These are phyloP conservation scores for Setipinna tenuifilis DNA, from an alignment of 2,797 vertebrate genomes.

Conservation along the genomic window DNA sequence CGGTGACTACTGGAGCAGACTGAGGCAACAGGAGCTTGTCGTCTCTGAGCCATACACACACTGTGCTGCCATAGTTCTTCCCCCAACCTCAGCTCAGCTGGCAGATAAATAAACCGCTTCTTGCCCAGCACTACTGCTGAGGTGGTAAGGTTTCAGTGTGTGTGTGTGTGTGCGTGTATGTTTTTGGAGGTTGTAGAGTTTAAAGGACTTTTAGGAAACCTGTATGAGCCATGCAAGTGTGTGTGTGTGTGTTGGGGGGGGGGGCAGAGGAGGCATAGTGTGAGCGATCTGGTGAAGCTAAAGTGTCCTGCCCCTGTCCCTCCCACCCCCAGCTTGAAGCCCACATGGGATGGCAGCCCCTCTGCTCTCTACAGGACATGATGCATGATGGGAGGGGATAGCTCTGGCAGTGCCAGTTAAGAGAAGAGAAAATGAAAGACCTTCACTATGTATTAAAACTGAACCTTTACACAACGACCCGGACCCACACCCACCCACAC, in stretches of 20 bases:
- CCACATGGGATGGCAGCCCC: too few species aligned
- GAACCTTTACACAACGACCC: too few species aligned
- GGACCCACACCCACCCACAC: neutral
- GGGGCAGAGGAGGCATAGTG: slow-evolving; percentile 52
- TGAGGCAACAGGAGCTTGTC: neutral
- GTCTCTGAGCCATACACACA: neutral
- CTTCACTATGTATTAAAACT: too few species aligned
- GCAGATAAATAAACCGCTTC: neutral
- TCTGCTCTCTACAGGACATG: too few species aligned
- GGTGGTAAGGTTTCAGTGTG: slow-evolving; percentile 27
- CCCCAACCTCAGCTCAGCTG: neutral
- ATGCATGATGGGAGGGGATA: slow-evolving; percentile 27
- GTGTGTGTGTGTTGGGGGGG: neutral
- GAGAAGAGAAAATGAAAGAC: too few species aligned
- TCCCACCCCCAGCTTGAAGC: slow-evolving; percentile 29
- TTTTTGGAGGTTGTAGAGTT: neutral
- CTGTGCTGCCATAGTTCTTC: neutral
- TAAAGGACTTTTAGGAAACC: slow-evolving; percentile 44
- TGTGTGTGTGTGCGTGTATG: neutral
- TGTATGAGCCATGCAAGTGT: slow-evolving; percentile 38
- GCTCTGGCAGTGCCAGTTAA: too few species aligned
- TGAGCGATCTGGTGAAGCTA: slow-evolving; percentile 46
- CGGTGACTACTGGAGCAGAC: neutral
- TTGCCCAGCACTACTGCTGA: neutral
- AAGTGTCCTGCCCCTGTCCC: slow-evolving; percentile 34